These are phyloP conservation scores for Muscicapa comitata DNA, from an alignment of 2,797 vertebrate genomes.

Conservation along the genomic window DNA sequence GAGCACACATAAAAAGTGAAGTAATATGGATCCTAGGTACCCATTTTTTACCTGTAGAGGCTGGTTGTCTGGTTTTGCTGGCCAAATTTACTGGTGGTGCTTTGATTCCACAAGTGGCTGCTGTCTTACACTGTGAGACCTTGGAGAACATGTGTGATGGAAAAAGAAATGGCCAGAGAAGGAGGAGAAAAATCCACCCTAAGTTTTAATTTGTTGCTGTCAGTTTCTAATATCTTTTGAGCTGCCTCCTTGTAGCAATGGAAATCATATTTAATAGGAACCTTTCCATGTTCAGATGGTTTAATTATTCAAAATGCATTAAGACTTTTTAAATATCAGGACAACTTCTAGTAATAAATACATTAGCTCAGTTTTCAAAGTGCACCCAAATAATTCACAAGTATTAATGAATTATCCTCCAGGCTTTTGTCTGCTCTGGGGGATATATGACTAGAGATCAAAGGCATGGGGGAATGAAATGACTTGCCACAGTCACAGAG, in stretches of 20 bases:
- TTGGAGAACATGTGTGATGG: neutral
- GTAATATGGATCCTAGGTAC: neutral
- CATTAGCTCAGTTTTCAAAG: neutral
- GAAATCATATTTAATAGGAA: neutral
- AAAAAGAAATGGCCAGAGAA: neutral
- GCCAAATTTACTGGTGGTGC: neutral
- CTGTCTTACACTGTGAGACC: neutral
- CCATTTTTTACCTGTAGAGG: neutral
- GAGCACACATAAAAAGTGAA: neutral
- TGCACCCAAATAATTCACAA: neutral
- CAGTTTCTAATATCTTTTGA: neutral
- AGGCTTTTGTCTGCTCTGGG: neutral
- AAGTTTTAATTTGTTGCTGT: accelerated
- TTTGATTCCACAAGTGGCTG: neutral
- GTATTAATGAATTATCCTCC: neutral
- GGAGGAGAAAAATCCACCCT: neutral
- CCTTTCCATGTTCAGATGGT: neutral
- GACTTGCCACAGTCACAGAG: neutral
- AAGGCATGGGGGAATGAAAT: neutral
- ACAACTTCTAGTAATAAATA: neutral
- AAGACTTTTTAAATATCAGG: neutral
- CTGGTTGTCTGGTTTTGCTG: neutral
- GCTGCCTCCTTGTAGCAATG: neutral
- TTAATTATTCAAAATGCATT: neutral
- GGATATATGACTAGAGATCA: neutral